phyloP scores from a whole-genome alignment of 2,113 vertebrate species.

The Grammomys surdaster region DNA sequence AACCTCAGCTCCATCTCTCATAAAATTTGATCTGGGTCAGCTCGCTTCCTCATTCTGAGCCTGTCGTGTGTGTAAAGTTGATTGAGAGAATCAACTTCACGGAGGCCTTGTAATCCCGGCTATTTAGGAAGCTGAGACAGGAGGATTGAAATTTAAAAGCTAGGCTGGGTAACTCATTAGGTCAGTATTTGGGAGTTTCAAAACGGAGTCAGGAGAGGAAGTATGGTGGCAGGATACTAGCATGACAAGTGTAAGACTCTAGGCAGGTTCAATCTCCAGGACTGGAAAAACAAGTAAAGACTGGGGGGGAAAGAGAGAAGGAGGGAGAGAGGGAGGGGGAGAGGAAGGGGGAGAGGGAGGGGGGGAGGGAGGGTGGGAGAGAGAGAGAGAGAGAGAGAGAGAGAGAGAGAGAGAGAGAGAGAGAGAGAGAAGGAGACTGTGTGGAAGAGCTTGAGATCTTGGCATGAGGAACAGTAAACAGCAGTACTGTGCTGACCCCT shows the following conservation, averaged over 20 bases:
- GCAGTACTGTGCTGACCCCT: background rate
- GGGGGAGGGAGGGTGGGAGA: background rate
- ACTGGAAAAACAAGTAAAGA: background rate
- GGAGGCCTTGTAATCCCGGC: background rate
- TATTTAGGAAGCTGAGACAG: background rate
- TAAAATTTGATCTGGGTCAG: accelerated
- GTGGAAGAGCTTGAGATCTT: conserved; percentile 55
- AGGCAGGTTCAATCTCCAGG: background rate
- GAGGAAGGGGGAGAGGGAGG: no score
- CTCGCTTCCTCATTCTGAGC: background rate
- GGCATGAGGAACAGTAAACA: no score
- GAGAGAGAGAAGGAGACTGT: no score
- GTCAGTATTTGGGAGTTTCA: background rate
- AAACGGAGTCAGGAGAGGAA: no score
- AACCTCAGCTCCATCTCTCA: background rate
- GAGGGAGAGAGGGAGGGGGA: background rate
- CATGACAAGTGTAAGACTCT: background rate
- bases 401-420: no score
- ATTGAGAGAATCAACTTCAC: background rate
- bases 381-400: background rate
- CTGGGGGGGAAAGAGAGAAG: no score
- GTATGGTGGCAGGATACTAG: background rate
- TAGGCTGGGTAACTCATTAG: background rate
- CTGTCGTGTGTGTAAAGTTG: background rate
- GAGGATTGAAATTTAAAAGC: background rate